These are phyloP conservation scores for Brachyrhaphis roseni DNA, from an alignment of 2,797 vertebrate genomes.

Conservation along the genomic window DNA sequence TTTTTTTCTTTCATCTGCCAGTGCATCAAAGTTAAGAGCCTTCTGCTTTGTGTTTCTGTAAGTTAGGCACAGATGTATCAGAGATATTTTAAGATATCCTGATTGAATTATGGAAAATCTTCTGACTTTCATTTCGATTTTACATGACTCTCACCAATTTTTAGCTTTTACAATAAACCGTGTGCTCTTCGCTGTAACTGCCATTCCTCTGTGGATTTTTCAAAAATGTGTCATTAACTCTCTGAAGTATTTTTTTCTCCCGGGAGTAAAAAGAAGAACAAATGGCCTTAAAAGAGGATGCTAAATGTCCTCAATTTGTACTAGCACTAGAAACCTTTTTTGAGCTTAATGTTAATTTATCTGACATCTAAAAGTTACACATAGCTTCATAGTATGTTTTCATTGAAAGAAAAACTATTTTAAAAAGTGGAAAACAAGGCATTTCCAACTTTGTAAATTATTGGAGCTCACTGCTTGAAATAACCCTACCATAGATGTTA, in stretches of 20 bases:
- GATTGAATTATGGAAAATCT: background rate
- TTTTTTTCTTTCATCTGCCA: background rate
- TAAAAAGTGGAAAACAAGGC: background rate
- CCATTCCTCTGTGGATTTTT: background rate
- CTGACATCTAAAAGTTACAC: background rate
- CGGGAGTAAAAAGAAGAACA: background rate
- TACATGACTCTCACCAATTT: background rate
- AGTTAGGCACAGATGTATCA: background rate
- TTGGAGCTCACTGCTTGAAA: background rate
- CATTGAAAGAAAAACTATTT: background rate
- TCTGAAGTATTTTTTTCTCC: background rate
- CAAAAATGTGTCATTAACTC: background rate
- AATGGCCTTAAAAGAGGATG: background rate
- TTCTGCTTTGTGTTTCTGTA: background rate
- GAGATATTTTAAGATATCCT: background rate
- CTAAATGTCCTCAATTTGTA: constrained; percentile 3
- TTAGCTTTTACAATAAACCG: background rate
- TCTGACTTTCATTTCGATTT: constrained; percentile 2
- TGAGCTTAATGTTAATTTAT: background rate
- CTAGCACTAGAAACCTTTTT: background rate
- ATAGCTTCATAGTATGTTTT: background rate
- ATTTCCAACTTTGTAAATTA: background rate
- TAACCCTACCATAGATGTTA: background rate
- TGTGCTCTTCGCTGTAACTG: background rate
- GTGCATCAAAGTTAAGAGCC: background rate